These are phyloP conservation scores for Regulus satrapa DNA, from an alignment of 2,113 vertebrate genomes.

Conservation along the genomic window DNA sequence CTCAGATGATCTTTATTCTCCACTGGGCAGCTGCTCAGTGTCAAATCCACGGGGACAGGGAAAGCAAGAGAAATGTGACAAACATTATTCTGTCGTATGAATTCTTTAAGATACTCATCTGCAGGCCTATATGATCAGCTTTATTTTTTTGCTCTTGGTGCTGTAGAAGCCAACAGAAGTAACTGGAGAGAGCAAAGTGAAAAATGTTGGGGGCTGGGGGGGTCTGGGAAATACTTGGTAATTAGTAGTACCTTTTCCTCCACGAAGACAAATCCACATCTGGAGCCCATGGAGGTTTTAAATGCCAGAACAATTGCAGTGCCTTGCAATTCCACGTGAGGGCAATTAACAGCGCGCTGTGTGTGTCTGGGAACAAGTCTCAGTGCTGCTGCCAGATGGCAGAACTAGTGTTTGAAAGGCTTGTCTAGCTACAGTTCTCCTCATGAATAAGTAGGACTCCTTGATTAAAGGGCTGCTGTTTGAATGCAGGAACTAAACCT, in stretches of 20 bases:
- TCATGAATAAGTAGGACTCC: slow-evolving; percentile 39
- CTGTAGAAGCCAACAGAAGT: not conserved
- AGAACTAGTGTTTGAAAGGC: slow-evolving; percentile 15
- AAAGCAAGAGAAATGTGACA: not conserved
- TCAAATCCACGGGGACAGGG: not conserved
- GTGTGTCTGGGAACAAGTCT: slow-evolving; percentile 3
- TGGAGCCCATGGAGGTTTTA: not conserved
- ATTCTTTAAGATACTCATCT: not conserved
- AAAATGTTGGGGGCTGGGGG: not conserved
- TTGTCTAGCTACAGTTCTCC: slow-evolving; percentile 14
- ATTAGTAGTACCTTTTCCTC: not conserved
- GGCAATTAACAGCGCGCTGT: not conserved
- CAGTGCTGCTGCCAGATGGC: slow-evolving; percentile 25
- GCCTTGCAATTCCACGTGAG: slow-evolving; percentile 43
- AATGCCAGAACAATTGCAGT: slow-evolving; percentile 19
- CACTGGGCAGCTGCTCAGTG: not conserved
- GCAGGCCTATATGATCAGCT: not conserved
- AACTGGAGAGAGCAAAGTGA: not conserved
- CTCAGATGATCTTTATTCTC: not conserved
- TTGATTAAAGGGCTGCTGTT: slow-evolving; percentile 54
- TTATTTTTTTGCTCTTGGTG: not conserved
- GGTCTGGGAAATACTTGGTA: not conserved
- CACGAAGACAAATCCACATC: not conserved
- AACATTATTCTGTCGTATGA: not conserved
- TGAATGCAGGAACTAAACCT: slow-evolving; percentile 12